Evolutionary conservation across 2,797 vertebrate genomes (phyloP), one percentile per base, ranked within the genome.

Genomic region (Morelia viridis): DNA sequence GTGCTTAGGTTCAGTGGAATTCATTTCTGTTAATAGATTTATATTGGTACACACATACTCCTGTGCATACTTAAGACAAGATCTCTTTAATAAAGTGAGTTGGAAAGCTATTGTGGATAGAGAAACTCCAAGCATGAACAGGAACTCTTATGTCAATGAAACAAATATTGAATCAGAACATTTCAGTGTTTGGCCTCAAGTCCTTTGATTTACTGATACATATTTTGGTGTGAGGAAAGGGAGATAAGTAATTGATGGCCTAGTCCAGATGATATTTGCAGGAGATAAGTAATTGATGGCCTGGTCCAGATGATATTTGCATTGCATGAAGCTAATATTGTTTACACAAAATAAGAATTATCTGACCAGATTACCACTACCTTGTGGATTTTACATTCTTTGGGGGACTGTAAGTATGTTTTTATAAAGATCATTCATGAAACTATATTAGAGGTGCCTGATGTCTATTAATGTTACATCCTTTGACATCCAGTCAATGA

Each of bases 401-500:
- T 92, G 57, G 76, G 93, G 89, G 76, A 86, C 90, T 92, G 68
- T 83, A 87, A 60, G 95, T 96, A 89, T 62, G 76, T 26, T 92
- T 94, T 93, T 94, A 88, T 3, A 96, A 97, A 97, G 95, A 95
- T 93, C 95, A 95, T 95, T 96, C 93, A 94, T 94, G 71, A 96
- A 97, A 96, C 94, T 87, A 92, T 97, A 97, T 93, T 94, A 96
- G 95, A 96, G 92, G 93, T 95, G 87, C 85, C 93, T 93, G 91
- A 94, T 94, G 96, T 96, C 93, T 94, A 97, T 97, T 96, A 97
- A 97, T 90, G 92, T 93, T 95, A 94, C 56, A 92, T 96, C 97
- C 96, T 97, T 94, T 97, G 96, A 97, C 97, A 96, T 94, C 95
- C 92, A 95, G 92, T 97, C 96, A 94, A 85, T 91, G 95, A 96